Base-by-base conservation (phyloP, 2,797 vertebrate genomes). In the Hydrophis major region DNA sequence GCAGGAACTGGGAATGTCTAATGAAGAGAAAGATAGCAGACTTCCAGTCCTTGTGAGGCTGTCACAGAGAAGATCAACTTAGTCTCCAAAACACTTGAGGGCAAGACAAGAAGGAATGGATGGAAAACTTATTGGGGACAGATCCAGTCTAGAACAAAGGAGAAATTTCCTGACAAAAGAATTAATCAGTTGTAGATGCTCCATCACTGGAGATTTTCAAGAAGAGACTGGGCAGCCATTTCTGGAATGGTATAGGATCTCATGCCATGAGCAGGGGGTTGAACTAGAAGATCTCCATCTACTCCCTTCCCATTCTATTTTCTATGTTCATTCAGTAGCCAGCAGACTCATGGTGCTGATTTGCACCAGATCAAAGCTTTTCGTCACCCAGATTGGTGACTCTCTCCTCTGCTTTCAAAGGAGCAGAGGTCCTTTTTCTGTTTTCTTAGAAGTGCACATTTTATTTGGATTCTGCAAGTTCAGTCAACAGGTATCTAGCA, bases 331-430 rank as follows among this genome's bases (percentile, higher is more conserved):
- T 78, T 42, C 69, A 78, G 37, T 7, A 78, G 32, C 32, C 8
- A 22, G 37, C 18, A 78, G 74, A 4, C 83, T 59, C 4, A 92
- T 94, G 91, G 86, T 90, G 86, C 92, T 93, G 92, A 94, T 94
- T 95, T 95, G 96, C 93, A 93, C 91, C 93, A 90, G 86, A 89
- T 69, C 92, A 95, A 95, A 95, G 93, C 93, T 94, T 93, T 94
- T 25, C 90, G 93, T 95, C 92, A 93, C 89, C 90, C 96, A 94
- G 95, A 94, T 94, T 94, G 93, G 94, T 37, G 92, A 42, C 74
- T 22, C 22, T 37, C 74, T 78, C 37, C 74, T 42, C 74, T 42
- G 74, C 74, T 78, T 42, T 42, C 47, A 42, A 78, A 42, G 28
- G 66, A 69, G 5, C 66, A 69, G 69, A 20, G 7, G 18, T 94